Percentiles rank a stretch among this genome's conserved stretches.
Conservation (phyloP, 2,113 vertebrate genomes). For the Ceyx cyanopectus region DNA sequence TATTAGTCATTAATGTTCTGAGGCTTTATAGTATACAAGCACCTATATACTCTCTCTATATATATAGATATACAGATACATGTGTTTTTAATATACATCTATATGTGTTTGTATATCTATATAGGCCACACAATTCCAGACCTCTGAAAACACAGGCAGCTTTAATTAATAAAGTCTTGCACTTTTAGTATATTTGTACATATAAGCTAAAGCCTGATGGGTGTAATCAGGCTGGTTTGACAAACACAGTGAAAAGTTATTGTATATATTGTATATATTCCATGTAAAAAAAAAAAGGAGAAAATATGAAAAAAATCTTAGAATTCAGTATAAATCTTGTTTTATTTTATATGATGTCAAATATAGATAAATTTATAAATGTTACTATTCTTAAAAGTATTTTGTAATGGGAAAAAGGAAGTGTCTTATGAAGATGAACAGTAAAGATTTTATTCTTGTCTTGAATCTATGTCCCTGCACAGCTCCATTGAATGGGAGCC, state of each 20-base stretch:
- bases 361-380: conserved; percentile 73
- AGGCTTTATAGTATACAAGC: neutral
- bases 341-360: conserved; percentile 78
- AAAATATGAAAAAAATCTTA: neutral
- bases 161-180: conserved; percentile 74
- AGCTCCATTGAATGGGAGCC: neutral
- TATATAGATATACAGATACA: conserved; percentile 1
- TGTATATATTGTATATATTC: conserved; percentile 67
- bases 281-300: neutral
- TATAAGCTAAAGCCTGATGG: conserved; percentile 70
- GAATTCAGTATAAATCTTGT: conserved; percentile 55
- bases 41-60: neutral
- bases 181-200: conserved; percentile 77
- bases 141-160: conserved; percentile 70
- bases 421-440: conserved; percentile 67
- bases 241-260: conserved; percentile 37
- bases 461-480: conserved; percentile 25
- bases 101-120: neutral
- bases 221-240: conserved; percentile 42
- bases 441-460: conserved; percentile 63
- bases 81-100: neutral
- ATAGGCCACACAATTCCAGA: conserved; percentile 62
- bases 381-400: conserved; percentile 71
- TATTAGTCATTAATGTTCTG: neutral
- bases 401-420: conserved; percentile 73